Base-by-base conservation (phyloP, 2,113 vertebrate genomes). In the Balaeniceps rex region DNA sequence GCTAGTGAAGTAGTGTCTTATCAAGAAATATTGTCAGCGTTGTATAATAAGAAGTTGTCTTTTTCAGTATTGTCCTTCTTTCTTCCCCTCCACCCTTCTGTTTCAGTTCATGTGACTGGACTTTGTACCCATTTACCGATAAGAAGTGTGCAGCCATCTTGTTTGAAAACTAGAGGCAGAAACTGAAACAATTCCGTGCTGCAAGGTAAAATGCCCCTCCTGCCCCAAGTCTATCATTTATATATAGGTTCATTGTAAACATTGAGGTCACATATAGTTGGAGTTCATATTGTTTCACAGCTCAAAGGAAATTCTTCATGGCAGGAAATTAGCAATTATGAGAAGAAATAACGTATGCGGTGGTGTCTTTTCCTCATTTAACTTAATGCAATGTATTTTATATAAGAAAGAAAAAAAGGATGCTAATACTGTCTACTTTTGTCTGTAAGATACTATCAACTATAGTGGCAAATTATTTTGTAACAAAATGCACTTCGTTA, bases 191-290 rank as follows among this genome's bases (percentile, higher is more conserved):
- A 25, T 88, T 84, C 61, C 0, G 0, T 84, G 69, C 44, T 65
- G 57, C 52, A 72, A 96, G 95, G 96, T 95, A 95, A 94, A 94
- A 76, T 58, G 40, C 4, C 15, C 11, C 23, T 95, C 33, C 19
- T 82, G 23, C 54, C 13, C 34, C 36, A 6, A 51, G 9, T 60
- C 24, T 84, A 15, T 78, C 2, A 34, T 68, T 52, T 88, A 13
- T 61, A 2, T 81, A 6, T 57, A 18, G 14, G 40, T 92, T 82
- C 17, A 34, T 74, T 88, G 57, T 87, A 69, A 61, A 57, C 7
- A 8, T 4, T 68, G 44, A 58, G 28, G 28, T 78, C 34, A 23
- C 10, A 1, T n/a, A 3, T 80, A 66, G 19, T 54, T 85, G 18
- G 24, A 72, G 28, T 69, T 91, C 34, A 7, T 91, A 42, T 40